phyloP scores from a whole-genome alignment of 2,113 vertebrate genomes.

The Oryzias curvinotus region DNA sequence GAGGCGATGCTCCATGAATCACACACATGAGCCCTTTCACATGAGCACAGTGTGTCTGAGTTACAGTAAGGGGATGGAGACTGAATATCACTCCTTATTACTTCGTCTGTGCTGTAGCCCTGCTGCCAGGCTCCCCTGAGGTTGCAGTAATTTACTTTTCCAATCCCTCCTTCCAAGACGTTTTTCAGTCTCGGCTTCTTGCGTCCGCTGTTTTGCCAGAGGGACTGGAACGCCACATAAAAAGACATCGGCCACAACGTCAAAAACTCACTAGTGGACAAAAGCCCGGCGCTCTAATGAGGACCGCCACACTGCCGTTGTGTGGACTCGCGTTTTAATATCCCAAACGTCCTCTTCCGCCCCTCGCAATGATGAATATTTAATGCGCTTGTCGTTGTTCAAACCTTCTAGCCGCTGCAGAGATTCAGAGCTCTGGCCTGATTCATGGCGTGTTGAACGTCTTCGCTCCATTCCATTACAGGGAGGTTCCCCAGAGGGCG shows the following conservation, averaged over 20 bases:
- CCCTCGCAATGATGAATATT: conserved; percentile 57
- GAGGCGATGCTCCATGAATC: conserved; percentile 29
- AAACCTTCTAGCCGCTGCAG: conserved; percentile 5
- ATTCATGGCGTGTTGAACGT: conserved; percentile 19
- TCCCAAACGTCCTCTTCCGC: conserved; percentile 47
- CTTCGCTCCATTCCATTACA: conserved; percentile 11
- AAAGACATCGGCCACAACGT: conserved; percentile 53
- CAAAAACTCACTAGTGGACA: conserved; percentile 54
- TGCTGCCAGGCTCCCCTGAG: conserved; percentile 60
- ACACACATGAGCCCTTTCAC: conserved; percentile 13
- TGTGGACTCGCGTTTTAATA: conserved; percentile 39
- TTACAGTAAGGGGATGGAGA: conserved; percentile 53
- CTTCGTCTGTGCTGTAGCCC: conserved; percentile 59
- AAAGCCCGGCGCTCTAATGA: conserved; percentile 45
- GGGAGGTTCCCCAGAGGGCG: conserved; percentile 6
- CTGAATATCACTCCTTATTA: conserved; percentile 68
- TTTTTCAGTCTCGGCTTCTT: conserved; percentile 55
- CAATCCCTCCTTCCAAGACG: conserved; percentile 53
- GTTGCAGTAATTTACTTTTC: conserved; percentile 72
- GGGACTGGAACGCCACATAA: conserved; percentile 47
- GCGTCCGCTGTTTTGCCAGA: conserved; percentile 47
- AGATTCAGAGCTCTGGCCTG: conserved; percentile 9
- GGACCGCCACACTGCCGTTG: conserved; percentile 25
- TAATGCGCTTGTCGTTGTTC: conserved; percentile 52
- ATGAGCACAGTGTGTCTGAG: conserved; percentile 21